Evolutionary conservation across 2,797 vertebrate genomes (phyloP).

Genomic region (Oreochromis grahami): DNA sequence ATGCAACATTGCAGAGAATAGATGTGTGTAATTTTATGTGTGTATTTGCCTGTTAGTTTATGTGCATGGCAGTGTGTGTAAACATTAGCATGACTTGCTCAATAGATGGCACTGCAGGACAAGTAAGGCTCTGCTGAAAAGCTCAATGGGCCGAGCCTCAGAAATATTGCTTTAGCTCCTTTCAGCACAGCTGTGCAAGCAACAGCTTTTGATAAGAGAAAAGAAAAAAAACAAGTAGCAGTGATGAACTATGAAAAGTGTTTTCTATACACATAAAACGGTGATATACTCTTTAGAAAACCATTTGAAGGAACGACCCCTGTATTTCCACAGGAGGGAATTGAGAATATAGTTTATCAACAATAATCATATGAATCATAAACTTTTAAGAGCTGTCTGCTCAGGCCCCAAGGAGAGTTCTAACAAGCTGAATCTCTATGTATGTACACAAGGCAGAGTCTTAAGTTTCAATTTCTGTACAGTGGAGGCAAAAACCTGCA

Average conservation of each 20-base stretch:
- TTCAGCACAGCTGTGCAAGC: conserved; percentile 61
- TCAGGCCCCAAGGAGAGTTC: conserved; percentile 41
- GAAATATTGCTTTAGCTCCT: conserved; percentile 72
- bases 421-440: conserved; percentile 42
- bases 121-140: conserved; percentile 52
- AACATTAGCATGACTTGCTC: conserved; percentile 62
- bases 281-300: conserved; percentile 43
- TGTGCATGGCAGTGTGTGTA: conserved; percentile 69
- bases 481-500: conserved; percentile 46
- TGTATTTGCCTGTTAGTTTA: conserved; percentile 34
- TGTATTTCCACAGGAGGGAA: conserved; percentile 49
- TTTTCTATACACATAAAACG: conserved; percentile 50
- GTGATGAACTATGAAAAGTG: conserved; percentile 36
- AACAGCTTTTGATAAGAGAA: conserved; percentile 4
- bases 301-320: conserved; percentile 55
- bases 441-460: conserved; percentile 73
- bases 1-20: background rate
- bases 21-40: conserved; percentile 41
- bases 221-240: conserved; percentile 17
- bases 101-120: conserved; percentile 68
- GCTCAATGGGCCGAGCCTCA: conserved; percentile 35
- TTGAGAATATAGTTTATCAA: conserved; percentile 50
- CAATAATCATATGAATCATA: conserved; percentile 49
- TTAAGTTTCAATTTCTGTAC: conserved; percentile 52
- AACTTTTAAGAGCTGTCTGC: conserved; percentile 42